phyloP scores from a whole-genome alignment of 1,140 invertebrate species.

The Lepeophtheirus salmonis region DNA sequence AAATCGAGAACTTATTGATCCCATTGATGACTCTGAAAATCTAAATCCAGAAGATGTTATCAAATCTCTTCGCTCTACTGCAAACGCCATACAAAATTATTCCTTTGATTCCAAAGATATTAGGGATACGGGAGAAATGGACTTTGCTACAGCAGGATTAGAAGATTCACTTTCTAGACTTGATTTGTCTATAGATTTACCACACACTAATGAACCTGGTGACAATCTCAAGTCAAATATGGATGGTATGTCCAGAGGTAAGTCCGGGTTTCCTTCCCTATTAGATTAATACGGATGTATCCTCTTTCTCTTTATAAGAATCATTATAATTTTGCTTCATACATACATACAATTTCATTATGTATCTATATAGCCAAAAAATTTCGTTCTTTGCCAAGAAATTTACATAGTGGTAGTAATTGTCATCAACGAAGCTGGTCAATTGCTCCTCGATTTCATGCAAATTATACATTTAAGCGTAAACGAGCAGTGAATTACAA shows the following conservation, averaged over 20 bases:
- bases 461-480: not conserved
- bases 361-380: not conserved
- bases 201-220: not conserved
- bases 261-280: too few species aligned
- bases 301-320: too few species aligned
- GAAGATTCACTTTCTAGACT: not conserved
- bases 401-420: not conserved
- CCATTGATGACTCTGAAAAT: conserved; percentile 40
- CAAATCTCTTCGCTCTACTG: conserved; percentile 65
- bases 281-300: too few species aligned
- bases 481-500: not conserved
- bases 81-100: conserved; percentile 79
- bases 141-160: not conserved
- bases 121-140: conserved; percentile 24
- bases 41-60: conserved; percentile 67
- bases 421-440: not conserved
- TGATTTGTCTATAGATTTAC: not conserved
- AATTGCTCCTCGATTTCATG: not conserved
- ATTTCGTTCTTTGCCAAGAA: not conserved
- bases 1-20: conserved; percentile 21
- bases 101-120: conserved; percentile 39
- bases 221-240: not conserved
- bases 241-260: not conserved
- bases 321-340: too few species aligned
- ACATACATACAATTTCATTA: too few species aligned